These are phyloP conservation scores for Xestia rhomboidea DNA, from an alignment of 2,888 invertebrate species.

Conservation along the genomic window DNA sequence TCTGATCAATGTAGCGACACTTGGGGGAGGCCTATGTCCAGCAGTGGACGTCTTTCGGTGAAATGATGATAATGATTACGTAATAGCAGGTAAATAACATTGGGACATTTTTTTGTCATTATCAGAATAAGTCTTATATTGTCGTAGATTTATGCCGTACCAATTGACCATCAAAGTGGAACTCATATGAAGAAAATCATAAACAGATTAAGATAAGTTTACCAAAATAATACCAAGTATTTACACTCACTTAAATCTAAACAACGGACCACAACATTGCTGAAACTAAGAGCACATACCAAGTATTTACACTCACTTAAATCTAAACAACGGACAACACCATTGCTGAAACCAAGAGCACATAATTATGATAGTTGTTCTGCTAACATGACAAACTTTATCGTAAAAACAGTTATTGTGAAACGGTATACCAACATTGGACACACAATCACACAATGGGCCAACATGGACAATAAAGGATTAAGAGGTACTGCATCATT, in stretches of 20 bases:
- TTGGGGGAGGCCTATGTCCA: no score
- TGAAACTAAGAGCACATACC: slow-evolving; percentile 22
- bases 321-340: background rate
- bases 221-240: background rate
- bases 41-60: no score
- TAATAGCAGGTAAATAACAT: background rate
- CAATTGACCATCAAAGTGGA: background rate
- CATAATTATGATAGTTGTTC: slow-evolving; percentile 16
- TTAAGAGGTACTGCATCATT: slow-evolving; percentile 32
- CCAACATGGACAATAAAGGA: slow-evolving; percentile 37
- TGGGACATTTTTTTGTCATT: background rate
- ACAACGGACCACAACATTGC: slow-evolving; percentile 7
- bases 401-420: slow-evolving; percentile 31
- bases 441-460: slow-evolving; percentile 27
- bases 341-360: slow-evolving; percentile 26
- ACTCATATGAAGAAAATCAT: background rate
- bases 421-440: slow-evolving; percentile 33
- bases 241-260: slow-evolving; percentile 13
- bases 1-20: no score
- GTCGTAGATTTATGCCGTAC: background rate
- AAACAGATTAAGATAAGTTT: slow-evolving; percentile 2
- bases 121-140: background rate
- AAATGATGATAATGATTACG: no score
- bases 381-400: slow-evolving; percentile 2
- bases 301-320: slow-evolving; percentile 19